phyloP scores from a whole-genome alignment of 2,113 vertebrate species.

The Otolemur garnettii region DNA sequence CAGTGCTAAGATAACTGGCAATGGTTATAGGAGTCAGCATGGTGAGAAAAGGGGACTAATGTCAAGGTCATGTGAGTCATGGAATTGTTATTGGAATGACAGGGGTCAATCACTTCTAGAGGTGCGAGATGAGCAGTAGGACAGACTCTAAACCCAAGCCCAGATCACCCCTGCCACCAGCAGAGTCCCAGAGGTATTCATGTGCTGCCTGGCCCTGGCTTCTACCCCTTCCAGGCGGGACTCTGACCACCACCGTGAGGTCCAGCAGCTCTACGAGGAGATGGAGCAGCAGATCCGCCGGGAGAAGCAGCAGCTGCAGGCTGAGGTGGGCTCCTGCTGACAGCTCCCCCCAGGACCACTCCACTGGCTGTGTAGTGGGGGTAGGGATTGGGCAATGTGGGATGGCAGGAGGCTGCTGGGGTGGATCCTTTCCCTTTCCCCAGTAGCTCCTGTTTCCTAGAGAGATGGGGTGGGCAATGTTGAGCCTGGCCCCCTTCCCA shows the following conservation, averaged over 20 bases:
- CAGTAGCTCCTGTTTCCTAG: background rate
- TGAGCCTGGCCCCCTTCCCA: background rate
- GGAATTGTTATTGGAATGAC: background rate
- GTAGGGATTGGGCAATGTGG: background rate
- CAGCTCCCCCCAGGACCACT: background rate
- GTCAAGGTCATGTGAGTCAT: background rate
- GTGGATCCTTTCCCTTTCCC: rapidly evolving
- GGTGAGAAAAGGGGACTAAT: background rate
- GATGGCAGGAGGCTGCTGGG: background rate
- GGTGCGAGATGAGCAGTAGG: background rate
- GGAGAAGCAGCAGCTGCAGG: constrained; percentile 84
- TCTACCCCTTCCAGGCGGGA: constrained; percentile 74
- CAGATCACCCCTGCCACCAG: background rate
- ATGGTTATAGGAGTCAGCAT: background rate
- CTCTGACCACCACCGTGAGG: constrained; percentile 85
- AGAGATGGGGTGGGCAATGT: background rate
- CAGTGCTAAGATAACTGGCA: background rate
- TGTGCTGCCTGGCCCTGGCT: rapidly evolving
- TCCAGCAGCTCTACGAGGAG: constrained; percentile 86
- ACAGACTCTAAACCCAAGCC: background rate
- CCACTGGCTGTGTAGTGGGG: background rate
- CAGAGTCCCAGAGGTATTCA: background rate
- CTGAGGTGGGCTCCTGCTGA: constrained; percentile 78
- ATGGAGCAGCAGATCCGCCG: constrained; percentile 87
- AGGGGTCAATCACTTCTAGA: background rate